Evolutionary conservation across 2,797 vertebrate genomes (phyloP).

Genomic region (Dallia pectoralis): DNA sequence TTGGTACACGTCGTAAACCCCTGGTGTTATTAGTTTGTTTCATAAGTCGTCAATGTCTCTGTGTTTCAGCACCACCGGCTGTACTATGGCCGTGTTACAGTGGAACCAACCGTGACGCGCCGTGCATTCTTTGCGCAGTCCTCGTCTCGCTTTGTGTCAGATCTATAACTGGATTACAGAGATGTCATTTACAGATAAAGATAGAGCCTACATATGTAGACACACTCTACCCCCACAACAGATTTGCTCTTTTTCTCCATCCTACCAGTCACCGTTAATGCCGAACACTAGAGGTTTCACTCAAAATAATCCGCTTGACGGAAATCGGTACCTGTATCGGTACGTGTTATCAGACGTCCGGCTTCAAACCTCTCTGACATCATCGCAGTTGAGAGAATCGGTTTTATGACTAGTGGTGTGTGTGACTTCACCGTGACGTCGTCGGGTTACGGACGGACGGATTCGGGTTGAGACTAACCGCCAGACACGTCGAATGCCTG

Average conservation of each 20-base stretch:
- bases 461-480: background rate
- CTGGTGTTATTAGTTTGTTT: too few relatives aligned
- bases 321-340: background rate
- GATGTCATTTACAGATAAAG: constrained; percentile 14
- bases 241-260: constrained; percentile 14
- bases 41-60: background rate
- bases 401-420: background rate
- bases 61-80: background rate
- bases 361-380: background rate
- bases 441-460: background rate
- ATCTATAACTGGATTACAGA: constrained; percentile 13
- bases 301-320: background rate
- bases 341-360: background rate
- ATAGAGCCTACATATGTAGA: constrained; percentile 8
- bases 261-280: background rate
- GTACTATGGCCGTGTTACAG: background rate
- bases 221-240: constrained; percentile 16
- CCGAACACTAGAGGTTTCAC: background rate
- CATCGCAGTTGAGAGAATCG: background rate
- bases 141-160: background rate
- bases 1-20: too few relatives aligned
- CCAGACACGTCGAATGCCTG: background rate
- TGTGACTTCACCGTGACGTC: background rate
- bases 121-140: background rate
- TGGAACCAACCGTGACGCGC: background rate